phyloP scores from a whole-genome alignment of 2,888 invertebrate genomes.

The Adineta ricciae region DNA sequence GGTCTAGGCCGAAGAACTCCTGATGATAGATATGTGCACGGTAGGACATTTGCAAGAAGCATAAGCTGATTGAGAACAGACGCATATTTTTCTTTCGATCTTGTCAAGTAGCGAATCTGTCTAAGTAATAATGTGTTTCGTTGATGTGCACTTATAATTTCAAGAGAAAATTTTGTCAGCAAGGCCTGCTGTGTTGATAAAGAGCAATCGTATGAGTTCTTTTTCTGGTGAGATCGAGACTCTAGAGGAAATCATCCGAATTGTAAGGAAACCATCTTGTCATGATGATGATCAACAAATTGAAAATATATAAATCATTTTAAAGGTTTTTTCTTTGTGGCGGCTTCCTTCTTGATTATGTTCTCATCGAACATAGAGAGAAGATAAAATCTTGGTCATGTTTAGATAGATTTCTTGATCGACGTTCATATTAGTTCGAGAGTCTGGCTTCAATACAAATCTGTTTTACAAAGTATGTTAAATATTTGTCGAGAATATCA shows the following conservation, averaged over 20 bases:
- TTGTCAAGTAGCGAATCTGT: no score
- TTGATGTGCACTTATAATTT: no score
- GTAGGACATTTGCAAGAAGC: no score
- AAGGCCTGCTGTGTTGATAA: background rate
- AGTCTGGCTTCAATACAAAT: background rate
- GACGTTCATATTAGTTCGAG: background rate
- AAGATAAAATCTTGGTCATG: no score
- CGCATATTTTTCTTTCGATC: no score
- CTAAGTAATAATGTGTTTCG: no score
- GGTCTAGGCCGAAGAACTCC: background rate
- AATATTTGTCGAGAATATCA: background rate
- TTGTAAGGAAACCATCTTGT: background rate
- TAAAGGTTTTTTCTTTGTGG: background rate
- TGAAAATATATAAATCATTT: background rate
- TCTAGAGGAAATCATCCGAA: background rate
- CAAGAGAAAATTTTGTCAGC: background rate
- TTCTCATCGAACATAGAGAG: background rate
- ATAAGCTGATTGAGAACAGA: no score
- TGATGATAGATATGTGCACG: no score
- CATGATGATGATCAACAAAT: background rate
- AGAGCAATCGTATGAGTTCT: background rate
- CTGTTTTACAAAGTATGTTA: background rate
- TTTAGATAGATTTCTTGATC: background rate
- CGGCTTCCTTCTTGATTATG: background rate
- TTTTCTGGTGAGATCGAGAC: background rate